Evolutionary conservation across 2,888 invertebrate species (phyloP).

Genomic region (Netelia melanura): DNA sequence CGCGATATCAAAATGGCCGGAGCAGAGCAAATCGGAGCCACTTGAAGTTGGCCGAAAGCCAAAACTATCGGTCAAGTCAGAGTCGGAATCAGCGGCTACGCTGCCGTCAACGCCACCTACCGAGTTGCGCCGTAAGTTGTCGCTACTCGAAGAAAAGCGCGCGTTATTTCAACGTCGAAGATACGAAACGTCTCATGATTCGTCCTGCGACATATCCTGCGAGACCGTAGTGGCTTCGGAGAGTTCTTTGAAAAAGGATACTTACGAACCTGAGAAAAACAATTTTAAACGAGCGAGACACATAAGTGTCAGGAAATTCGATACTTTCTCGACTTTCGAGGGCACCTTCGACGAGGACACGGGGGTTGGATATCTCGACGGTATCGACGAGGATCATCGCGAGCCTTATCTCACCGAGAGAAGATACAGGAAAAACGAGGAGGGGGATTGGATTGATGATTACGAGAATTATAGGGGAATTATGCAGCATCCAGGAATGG

Average conservation of each 20-base stretch:
- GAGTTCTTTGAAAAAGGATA: conserved; percentile 53
- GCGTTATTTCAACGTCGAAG: conserved; percentile 80
- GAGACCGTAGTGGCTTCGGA: conserved; percentile 76
- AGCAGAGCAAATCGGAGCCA: conserved; percentile 54
- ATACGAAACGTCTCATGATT: conserved; percentile 75
- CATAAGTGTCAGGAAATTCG: conserved; percentile 81
- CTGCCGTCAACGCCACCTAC: conserved; percentile 74
- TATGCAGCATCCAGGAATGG: conserved; percentile 59
- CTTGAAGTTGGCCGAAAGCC: background rate
- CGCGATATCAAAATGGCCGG: conserved; percentile 86
- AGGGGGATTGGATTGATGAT: conserved; percentile 32
- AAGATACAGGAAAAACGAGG: conserved; percentile 35
- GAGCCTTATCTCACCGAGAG: conserved; percentile 54
- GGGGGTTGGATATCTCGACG: conserved; percentile 78
- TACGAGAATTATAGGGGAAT: conserved; percentile 36
- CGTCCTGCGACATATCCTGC: conserved; percentile 73
- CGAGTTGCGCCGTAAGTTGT: conserved; percentile 78
- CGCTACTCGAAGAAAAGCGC: conserved; percentile 80
- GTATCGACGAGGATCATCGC: conserved; percentile 76
- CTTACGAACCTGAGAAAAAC: conserved; percentile 36
- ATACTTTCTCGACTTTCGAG: conserved; percentile 82
- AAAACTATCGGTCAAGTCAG: conserved; percentile 68
- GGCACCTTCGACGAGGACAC: conserved; percentile 81
- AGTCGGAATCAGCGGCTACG: conserved; percentile 74
- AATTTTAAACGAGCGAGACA: conserved; percentile 73